phyloP scores from a whole-genome alignment of 2,797 vertebrate genomes.

The Hipposideros larvatus region DNA sequence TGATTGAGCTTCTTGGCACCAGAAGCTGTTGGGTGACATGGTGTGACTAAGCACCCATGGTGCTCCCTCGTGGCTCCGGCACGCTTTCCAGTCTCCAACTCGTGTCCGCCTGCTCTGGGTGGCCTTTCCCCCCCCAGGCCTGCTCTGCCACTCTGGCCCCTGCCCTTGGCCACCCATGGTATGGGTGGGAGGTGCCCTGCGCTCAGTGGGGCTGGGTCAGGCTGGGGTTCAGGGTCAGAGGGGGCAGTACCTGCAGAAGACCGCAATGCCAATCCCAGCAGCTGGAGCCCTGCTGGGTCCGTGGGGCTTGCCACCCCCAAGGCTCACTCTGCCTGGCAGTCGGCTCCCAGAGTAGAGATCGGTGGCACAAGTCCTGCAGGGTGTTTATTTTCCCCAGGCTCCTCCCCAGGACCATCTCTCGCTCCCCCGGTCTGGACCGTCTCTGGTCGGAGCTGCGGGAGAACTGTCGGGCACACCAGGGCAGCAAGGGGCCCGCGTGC shows the following conservation, averaged over 20 bases:
- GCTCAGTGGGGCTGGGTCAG: not conserved
- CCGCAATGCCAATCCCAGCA: no score
- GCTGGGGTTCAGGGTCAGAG: not conserved
- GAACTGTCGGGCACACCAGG: constrained; percentile 73
- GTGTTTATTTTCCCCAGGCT: constrained; percentile 82
- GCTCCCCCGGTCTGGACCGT: constrained; percentile 69
- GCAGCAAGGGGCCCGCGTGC: constrained; percentile 72
- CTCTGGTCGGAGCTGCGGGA: constrained; percentile 78
- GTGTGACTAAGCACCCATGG: no score
- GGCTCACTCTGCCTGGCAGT: not conserved
- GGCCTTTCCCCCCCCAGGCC: not conserved
- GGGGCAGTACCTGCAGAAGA: not conserved
- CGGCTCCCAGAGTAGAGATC: not conserved
- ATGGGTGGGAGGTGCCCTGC: not conserved
- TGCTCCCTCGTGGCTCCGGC: not conserved
- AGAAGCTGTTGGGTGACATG: not conserved
- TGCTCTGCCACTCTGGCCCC: not conserved
- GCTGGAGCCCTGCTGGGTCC: not conserved
- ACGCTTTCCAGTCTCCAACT: not conserved
- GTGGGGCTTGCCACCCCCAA: not conserved
- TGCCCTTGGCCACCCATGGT: not conserved
- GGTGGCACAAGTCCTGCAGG: constrained; percentile 55
- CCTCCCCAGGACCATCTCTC: constrained; percentile 77
- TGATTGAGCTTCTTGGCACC: not conserved
- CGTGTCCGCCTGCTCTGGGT: not conserved